phyloP scores from a whole-genome alignment of 2,888 invertebrate genomes.

The Cyaniris semiargus region DNA sequence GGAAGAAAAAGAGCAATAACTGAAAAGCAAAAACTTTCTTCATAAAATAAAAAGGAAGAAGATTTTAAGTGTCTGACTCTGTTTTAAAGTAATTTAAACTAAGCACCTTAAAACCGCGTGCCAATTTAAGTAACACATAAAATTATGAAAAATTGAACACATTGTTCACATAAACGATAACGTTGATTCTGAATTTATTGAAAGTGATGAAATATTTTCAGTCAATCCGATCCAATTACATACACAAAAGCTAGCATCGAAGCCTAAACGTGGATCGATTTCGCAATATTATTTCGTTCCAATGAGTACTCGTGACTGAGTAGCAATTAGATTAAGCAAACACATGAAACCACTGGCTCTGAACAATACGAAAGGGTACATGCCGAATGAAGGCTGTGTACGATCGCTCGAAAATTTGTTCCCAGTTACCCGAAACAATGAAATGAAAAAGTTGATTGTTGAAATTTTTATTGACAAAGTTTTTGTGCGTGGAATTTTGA shows the following conservation, averaged over 20 bases:
- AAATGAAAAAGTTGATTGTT: slow-evolving; percentile 17
- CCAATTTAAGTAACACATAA: too few relatives aligned
- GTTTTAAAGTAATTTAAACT: too few relatives aligned
- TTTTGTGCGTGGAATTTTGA: background rate
- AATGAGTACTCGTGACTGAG: slow-evolving; percentile 69
- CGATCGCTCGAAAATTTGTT: slow-evolving; percentile 43
- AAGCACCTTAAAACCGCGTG: too few relatives aligned
- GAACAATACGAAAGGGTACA: slow-evolving; percentile 74
- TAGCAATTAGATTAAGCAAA: slow-evolving; percentile 79
- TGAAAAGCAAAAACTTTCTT: too few relatives aligned
- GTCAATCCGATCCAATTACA: background rate
- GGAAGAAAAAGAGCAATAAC: too few relatives aligned
- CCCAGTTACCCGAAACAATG: slow-evolving; percentile 28
- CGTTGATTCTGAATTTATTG: background rate
- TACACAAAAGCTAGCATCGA: slow-evolving; percentile 16
- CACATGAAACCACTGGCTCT: slow-evolving; percentile 65
- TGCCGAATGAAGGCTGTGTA: slow-evolving; percentile 58
- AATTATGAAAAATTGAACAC: too few relatives aligned
- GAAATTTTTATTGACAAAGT: slow-evolving; percentile 19
- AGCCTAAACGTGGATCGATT: slow-evolving; percentile 34
- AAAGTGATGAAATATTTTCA: background rate
- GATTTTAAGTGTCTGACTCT: too few relatives aligned
- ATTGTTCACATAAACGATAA: background rate
- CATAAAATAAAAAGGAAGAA: too few relatives aligned
- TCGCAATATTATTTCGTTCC: slow-evolving; percentile 66